Percentiles rank a stretch among this genome's conserved stretches.
phyloP scores from a whole-genome alignment of 2,113 vertebrate species.

The Colossoma macropomum region DNA sequence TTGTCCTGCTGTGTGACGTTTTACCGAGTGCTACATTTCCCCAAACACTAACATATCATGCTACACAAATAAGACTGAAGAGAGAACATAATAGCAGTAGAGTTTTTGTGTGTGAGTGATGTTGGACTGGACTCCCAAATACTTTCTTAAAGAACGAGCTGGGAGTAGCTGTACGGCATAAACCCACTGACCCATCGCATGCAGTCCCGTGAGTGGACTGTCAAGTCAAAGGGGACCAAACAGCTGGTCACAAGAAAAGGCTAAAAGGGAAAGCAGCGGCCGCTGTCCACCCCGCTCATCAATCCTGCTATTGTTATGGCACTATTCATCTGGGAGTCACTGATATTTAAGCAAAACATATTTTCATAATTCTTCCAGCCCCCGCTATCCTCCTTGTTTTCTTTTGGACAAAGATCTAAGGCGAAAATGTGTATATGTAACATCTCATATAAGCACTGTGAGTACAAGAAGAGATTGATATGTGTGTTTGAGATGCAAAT shows the following conservation, averaged over 20 bases:
- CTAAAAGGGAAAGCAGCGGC: constrained; percentile 30
- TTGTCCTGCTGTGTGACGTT: constrained; percentile 39
- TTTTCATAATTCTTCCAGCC: constrained; percentile 49
- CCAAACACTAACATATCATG: constrained; percentile 32
- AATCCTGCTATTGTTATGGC: constrained; percentile 58
- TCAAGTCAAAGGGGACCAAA: constrained; percentile 41
- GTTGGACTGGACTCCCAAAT: constrained; percentile 38
- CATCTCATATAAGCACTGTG: constrained; percentile 48
- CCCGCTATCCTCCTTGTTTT: constrained; percentile 50
- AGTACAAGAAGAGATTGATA: constrained; percentile 44
- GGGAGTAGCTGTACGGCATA: not conserved
- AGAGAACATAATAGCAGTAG: constrained; percentile 9
- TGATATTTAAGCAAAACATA: constrained; percentile 55
- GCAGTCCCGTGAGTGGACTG: constrained; percentile 23
- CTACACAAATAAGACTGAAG: constrained; percentile 4
- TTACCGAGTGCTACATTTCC: constrained; percentile 27
- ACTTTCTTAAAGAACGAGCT: not conserved
- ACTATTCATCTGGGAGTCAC: constrained; percentile 52
- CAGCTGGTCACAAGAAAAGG: constrained; percentile 45
- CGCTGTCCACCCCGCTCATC: constrained; percentile 51
- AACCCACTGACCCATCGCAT: constrained; percentile 26
- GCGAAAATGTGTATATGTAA: constrained; percentile 44
- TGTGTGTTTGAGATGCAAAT: constrained; percentile 56
- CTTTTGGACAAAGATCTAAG: constrained; percentile 56
- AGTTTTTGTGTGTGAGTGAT: constrained; percentile 19